These are phyloP conservation scores for Araneus ventricosus DNA, from an alignment of 1,140 invertebrate species.

Conservation along the genomic window DNA sequence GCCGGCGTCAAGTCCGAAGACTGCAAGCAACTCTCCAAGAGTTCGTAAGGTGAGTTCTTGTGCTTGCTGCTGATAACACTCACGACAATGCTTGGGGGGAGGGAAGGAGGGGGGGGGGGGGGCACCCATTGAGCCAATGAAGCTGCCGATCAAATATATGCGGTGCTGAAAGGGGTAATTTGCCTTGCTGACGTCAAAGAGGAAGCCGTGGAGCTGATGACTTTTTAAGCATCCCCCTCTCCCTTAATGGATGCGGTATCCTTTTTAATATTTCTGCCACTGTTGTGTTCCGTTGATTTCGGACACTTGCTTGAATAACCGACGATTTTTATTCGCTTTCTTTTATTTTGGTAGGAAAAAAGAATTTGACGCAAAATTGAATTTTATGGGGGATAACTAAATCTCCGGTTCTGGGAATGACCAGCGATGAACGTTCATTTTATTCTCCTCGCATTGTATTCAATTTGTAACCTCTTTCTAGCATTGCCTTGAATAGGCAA, in stretches of 20 bases:
- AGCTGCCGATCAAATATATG: conserved; percentile 51
- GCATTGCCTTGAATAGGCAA: not conserved
- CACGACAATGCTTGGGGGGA: not conserved
- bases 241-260: conserved; percentile 48
- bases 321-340: too few relatives aligned
- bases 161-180: conserved; percentile 60
- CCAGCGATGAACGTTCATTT: not conserved
- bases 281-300: conserved; percentile 11
- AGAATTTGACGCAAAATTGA: not conserved
- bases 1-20: not conserved
- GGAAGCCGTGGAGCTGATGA: conserved; percentile 54
- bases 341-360: not conserved
- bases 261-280: conserved; percentile 12
- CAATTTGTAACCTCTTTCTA: not conserved
- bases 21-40: not conserved
- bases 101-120: not conserved
- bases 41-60: conserved; percentile 34
- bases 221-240: conserved; percentile 47
- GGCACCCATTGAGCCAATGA: conserved; percentile 35
- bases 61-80: not conserved
- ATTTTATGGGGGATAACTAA: not conserved
- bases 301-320: not conserved
- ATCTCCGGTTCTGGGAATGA: conserved; percentile 15
- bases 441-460: not conserved
- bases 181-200: conserved; percentile 55